Percentiles rank a stretch among this genome's conserved stretches.
Evolutionary conservation across 2,797 vertebrate species (phyloP).

Genomic region (Lagorchestes hirsutus): DNA sequence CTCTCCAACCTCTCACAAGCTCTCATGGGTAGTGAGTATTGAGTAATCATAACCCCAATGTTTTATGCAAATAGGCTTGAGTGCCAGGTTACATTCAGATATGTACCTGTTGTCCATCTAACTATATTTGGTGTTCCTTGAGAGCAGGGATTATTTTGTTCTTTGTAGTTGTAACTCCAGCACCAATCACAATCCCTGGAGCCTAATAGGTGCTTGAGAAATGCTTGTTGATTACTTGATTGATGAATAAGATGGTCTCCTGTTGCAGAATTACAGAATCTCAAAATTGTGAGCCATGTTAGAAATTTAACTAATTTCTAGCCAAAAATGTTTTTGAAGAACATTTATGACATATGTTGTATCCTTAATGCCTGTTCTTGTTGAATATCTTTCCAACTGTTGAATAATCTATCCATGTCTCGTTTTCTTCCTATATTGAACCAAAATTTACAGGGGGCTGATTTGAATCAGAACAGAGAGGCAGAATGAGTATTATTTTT

Average conservation of each 20-base stretch:
- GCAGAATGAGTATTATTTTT: background rate
- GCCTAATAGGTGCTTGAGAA: background rate
- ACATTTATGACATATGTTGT: no score
- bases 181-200: background rate
- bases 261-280: background rate
- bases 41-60: background rate
- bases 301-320: background rate
- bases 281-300: background rate
- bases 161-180: background rate
- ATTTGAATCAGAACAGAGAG: background rate
- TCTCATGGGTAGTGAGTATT: background rate
- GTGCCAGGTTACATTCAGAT: background rate
- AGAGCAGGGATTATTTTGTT: background rate
- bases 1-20: background rate
- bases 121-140: background rate
- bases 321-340: no score
- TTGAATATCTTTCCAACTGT: no score
- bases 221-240: background rate
- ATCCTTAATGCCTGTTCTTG: no score
- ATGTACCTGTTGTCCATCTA: background rate
- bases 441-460: background rate
- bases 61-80: background rate
- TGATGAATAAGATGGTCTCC: background rate
- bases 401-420: no score
- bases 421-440: no score